phyloP scores from a whole-genome alignment of 1,140 invertebrate species.

The Drosophila bipectinata region DNA sequence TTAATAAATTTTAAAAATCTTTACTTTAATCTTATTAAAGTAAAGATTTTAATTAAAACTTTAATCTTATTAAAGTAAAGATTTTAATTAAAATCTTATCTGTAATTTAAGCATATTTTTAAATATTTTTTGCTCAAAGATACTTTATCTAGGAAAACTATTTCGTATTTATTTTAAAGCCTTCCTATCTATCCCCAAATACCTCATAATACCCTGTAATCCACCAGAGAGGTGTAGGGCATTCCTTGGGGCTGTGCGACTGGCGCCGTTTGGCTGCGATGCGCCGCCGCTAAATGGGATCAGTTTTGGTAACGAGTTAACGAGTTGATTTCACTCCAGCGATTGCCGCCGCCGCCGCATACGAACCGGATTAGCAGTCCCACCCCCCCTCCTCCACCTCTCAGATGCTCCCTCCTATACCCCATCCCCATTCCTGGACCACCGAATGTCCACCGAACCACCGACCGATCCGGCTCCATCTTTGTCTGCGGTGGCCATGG shows the following conservation, averaged over 20 bases:
- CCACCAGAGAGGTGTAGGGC: slow-evolving; percentile 34
- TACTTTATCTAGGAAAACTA: too few relatives aligned
- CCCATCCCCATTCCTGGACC: not conserved
- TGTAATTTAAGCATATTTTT: too few relatives aligned
- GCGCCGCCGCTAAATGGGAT: slow-evolving; percentile 81
- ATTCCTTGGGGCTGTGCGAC: slow-evolving; percentile 42
- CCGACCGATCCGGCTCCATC: slow-evolving; percentile 14
- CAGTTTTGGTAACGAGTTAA: slow-evolving; percentile 83
- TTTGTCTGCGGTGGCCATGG: slow-evolving; percentile 71
- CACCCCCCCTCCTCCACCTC: slow-evolving; percentile 28
- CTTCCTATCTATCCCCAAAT: not conserved
- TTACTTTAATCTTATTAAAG: too few relatives aligned
- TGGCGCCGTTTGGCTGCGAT: slow-evolving; percentile 53
- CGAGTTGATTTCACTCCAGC: slow-evolving; percentile 83
- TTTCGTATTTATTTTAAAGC: too few relatives aligned
- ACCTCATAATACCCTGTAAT: not conserved
- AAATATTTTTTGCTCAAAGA: too few relatives aligned
- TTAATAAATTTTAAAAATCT: too few relatives aligned
- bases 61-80: too few relatives aligned
- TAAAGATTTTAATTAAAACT: too few relatives aligned
- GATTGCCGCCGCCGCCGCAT: slow-evolving; percentile 69
- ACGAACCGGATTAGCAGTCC: slow-evolving; percentile 77
- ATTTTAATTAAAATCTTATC: too few relatives aligned
- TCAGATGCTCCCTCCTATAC: not conserved
- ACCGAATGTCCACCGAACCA: slow-evolving; percentile 2